Conservation (phyloP, 1,140 invertebrate genomes). For the Gyrodactylus bullatarudis region DNA sequence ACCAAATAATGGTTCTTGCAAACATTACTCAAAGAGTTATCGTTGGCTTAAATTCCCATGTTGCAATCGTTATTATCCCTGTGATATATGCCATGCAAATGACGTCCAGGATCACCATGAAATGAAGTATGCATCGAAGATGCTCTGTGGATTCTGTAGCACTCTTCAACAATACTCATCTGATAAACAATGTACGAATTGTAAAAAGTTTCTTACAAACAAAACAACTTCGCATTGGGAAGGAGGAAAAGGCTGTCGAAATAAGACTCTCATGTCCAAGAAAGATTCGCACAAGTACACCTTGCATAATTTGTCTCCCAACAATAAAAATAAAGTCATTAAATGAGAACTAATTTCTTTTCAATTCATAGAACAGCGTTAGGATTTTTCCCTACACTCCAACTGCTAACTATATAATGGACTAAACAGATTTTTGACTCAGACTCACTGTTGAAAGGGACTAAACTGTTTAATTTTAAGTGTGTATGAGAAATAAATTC, state of each 20-base stretch:
- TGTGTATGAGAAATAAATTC: no score
- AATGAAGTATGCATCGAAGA: constrained; percentile 18
- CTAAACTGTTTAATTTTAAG: no score
- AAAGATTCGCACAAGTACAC: background rate
- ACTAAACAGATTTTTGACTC: no score
- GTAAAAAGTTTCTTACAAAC: constrained; percentile 13
- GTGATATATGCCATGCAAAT: constrained; percentile 20
- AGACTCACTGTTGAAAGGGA: no score
- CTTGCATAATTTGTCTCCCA: no score
- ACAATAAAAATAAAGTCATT: background rate
- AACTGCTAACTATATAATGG: no score
- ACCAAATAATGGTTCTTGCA: constrained; percentile 18
- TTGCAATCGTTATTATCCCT: constrained; percentile 20
- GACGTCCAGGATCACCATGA: constrained; percentile 16
- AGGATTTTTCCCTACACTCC: no score
- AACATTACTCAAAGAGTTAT: constrained; percentile 22
- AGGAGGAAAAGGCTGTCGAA: constrained; percentile 19
- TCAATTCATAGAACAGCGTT: background rate
- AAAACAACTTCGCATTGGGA: constrained; percentile 17
- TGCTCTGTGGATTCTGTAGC: constrained; percentile 22
- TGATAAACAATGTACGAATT: constrained; percentile 14
- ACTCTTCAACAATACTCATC: constrained; percentile 17
- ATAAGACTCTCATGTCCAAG: constrained; percentile 17
- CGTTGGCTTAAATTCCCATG: constrained; percentile 22
- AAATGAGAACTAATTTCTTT: background rate